Evolutionary conservation across 2,797 vertebrate genomes (phyloP).

Genomic region (Sebastes variabilis): DNA sequence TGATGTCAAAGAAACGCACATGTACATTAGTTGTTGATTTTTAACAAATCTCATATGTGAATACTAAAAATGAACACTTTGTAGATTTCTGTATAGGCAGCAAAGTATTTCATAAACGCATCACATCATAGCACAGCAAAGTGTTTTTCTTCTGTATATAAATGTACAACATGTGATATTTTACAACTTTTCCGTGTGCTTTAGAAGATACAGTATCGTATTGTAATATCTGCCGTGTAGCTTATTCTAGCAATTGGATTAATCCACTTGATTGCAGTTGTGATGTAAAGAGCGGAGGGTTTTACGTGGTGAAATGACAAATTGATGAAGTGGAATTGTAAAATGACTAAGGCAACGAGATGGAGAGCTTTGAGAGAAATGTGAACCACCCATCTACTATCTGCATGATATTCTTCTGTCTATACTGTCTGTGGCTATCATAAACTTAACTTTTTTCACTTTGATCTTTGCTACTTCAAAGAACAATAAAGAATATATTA

Average conservation of each 20-base stretch:
- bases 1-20: constrained; percentile 52
- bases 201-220: constrained; percentile 49
- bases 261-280: constrained; percentile 5
- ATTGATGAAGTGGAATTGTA: not conserved
- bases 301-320: not conserved
- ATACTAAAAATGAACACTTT: constrained; percentile 64
- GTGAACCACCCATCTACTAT: constrained; percentile 29
- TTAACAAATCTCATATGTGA: constrained; percentile 59
- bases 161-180: constrained; percentile 55
- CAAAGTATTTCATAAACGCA: constrained; percentile 53
- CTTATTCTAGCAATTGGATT: constrained; percentile 14
- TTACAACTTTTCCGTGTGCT: constrained; percentile 51
- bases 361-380: not conserved
- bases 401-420: constrained; percentile 72
- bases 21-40: constrained; percentile 29
- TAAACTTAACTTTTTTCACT: constrained; percentile 68
- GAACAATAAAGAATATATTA: constrained; percentile 71
- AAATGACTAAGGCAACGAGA: not conserved
- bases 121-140: constrained; percentile 50
- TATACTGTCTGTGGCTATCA: constrained; percentile 57
- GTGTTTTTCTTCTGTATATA: constrained; percentile 67
- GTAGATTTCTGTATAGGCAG: constrained; percentile 77
- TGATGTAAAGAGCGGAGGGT: constrained; percentile 3
- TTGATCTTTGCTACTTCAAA: constrained; percentile 73
- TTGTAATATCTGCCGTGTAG: constrained; percentile 51